Base-by-base conservation (phyloP, 2,888 invertebrate genomes). In the Emesis russula region DNA sequence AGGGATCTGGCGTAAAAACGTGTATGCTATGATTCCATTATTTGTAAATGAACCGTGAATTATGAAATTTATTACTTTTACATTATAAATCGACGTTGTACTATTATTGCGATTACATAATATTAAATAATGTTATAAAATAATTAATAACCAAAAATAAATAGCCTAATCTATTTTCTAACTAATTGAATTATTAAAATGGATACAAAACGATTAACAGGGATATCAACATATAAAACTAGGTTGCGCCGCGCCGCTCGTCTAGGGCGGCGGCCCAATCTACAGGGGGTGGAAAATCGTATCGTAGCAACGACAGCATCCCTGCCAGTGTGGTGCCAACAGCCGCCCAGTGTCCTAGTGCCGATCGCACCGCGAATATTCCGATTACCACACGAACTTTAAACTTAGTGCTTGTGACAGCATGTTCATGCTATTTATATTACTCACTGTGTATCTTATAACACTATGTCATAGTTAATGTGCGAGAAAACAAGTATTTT, bases 271-370 rank as follows among this genome's bases (percentile, higher is more conserved):
- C 96, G 96, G 96, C 96, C 94, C 96, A 48, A 48, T 48, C 48
- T 93, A 91, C 94, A 90, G 93, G 96, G 97, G 97, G 97, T 97
- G 96, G 97, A 97, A 44, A 44, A 94, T 95, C 94, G 98, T 98
- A 98, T 97, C 98, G 96, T 98, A 98, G 98, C 98, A 98, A 98
- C 98, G 90, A 90, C 98, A 98, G 98, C 98, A 98, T 98, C 98
- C 98, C 97, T 76, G 75, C 93, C 98, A 98, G 98, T 98, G 96
- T 96, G 96, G 96, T 96, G 96, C 96, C 95, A 96, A 92, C 95
- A 91, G 95, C 95, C 97, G 97, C 93, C 88, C 94, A 92, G 96
- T 94, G 84, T 97, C 96, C 97, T 95, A 97, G 98, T 96, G 96
- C 96, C 95, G 86, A 91, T 81, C 91, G 88, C 85, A 90, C 89